These are phyloP conservation scores for Drosophila micromelanica DNA, from an alignment of 1,140 invertebrate genomes.

Conservation along the genomic window DNA sequence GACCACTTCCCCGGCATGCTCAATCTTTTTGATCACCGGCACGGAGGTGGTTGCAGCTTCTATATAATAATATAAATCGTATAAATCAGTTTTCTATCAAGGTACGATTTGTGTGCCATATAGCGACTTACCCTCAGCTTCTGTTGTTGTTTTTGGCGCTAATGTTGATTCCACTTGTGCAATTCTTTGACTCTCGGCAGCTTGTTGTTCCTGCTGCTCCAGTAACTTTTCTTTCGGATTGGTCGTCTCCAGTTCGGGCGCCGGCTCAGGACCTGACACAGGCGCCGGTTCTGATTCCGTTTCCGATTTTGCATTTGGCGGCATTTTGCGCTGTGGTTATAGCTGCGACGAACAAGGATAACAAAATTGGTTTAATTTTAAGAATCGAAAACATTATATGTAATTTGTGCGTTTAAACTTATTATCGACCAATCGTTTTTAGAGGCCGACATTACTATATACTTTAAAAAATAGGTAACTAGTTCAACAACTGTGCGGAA, in stretches of 20 bases:
- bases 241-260: conserved; percentile 59
- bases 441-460: too few species aligned
- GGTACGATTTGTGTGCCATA: too few species aligned
- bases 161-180: conserved; percentile 68
- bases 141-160: conserved; percentile 73
- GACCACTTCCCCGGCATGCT: conserved; percentile 70
- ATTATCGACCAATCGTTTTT: too few species aligned
- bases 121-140: conserved; percentile 60
- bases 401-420: too few species aligned
- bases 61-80: neutral
- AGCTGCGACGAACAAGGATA: conserved; percentile 15
- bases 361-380: neutral
- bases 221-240: conserved; percentile 71
- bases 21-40: conserved; percentile 76
- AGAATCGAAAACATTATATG: too few species aligned
- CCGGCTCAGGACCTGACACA: conserved; percentile 44
- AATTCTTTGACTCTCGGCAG: conserved; percentile 76
- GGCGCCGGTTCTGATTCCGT: conserved; percentile 69
- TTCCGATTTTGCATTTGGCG: conserved; percentile 77
- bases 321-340: conserved; percentile 73
- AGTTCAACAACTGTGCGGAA: too few species aligned
- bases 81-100: neutral
- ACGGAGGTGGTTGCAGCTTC: conserved; percentile 68
- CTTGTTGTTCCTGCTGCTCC: conserved; percentile 59
- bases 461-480: too few species aligned